These are phyloP conservation scores for Paramuricea clavata DNA, from an alignment of 92 coral and sea anemone genomes.

Conservation along the genomic window DNA sequence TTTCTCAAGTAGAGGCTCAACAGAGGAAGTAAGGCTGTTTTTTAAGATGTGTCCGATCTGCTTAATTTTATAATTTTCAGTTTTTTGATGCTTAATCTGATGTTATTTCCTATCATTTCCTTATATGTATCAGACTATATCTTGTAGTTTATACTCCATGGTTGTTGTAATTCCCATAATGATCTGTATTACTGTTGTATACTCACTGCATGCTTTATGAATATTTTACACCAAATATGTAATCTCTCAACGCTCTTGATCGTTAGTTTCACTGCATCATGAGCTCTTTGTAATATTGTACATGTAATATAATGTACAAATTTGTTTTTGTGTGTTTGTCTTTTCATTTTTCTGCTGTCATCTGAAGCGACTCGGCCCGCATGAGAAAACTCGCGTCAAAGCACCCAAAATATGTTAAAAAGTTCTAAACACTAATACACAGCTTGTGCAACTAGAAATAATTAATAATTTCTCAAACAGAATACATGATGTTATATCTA, in stretches of 20 bases:
- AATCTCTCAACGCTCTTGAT: constrained; percentile 30
- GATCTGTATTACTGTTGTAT: constrained; percentile 17
- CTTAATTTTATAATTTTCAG: constrained; percentile 13
- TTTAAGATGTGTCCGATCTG: constrained; percentile 14
- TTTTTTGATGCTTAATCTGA: constrained; percentile 3
- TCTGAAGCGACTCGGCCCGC: too few relatives aligned
- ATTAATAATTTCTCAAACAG: too few relatives aligned
- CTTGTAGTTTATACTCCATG: neutral
- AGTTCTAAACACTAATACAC: too few relatives aligned
- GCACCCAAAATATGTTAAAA: too few relatives aligned
- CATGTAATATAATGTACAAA: constrained; percentile 58
- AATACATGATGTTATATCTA: too few relatives aligned
- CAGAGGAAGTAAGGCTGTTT: constrained; percentile 25
- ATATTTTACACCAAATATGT: constrained; percentile 25
- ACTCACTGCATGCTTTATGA: constrained; percentile 24
- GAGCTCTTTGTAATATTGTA: constrained; percentile 49
- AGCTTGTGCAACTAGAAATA: too few relatives aligned
- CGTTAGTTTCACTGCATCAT: neutral
- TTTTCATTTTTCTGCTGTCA: too few relatives aligned
- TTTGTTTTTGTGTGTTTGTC: constrained; percentile 11
- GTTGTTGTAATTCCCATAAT: constrained; percentile 47
- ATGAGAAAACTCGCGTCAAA: too few relatives aligned
- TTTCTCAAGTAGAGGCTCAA: constrained; percentile 42
- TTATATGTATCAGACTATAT: constrained; percentile 15
- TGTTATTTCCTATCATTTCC: constrained; percentile 18